phyloP scores from a whole-genome alignment of 2,888 invertebrate species.

The Coelopa pilipes region DNA sequence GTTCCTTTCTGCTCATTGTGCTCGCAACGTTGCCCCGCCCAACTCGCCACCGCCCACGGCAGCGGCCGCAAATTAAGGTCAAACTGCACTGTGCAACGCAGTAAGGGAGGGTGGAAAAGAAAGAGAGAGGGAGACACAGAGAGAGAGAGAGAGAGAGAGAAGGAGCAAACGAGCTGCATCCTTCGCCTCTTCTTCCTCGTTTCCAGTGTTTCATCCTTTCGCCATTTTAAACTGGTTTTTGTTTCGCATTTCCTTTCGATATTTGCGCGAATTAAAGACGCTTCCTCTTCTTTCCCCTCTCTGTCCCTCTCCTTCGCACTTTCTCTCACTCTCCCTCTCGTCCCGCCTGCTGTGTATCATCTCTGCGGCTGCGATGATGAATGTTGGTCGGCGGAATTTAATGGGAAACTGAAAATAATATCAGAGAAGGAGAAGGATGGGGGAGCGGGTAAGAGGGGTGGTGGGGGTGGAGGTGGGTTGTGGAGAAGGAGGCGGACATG shows the following conservation, averaged over 20 bases:
- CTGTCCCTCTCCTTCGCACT: background rate
- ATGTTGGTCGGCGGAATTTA: conserved; percentile 23
- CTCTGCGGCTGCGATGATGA: conserved; percentile 28
- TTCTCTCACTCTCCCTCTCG: background rate
- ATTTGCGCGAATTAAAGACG: conserved; percentile 19
- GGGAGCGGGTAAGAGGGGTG: too few species aligned
- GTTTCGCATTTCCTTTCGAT: background rate
- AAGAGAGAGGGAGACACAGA: too few species aligned
- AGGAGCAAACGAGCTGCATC: conserved; percentile 18
- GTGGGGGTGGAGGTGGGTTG: too few species aligned
- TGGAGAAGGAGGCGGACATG: background rate
- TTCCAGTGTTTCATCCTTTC: too few species aligned
- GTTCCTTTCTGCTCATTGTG: conserved; percentile 1
- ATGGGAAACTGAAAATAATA: conserved; percentile 29
- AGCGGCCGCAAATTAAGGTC: conserved; percentile 29
- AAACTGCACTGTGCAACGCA: background rate
- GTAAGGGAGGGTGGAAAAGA: too few species aligned
- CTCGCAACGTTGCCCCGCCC: background rate
- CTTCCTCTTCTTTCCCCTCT: background rate
- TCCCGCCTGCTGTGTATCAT: background rate
- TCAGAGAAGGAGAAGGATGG: background rate
- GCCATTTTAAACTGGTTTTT: background rate
- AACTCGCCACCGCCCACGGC: background rate
- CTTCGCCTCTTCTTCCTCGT: background rate
- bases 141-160: too few species aligned